These are phyloP conservation scores for Eupsittula cactorum DNA, from an alignment of 2,113 vertebrate species.

Conservation along the genomic window DNA sequence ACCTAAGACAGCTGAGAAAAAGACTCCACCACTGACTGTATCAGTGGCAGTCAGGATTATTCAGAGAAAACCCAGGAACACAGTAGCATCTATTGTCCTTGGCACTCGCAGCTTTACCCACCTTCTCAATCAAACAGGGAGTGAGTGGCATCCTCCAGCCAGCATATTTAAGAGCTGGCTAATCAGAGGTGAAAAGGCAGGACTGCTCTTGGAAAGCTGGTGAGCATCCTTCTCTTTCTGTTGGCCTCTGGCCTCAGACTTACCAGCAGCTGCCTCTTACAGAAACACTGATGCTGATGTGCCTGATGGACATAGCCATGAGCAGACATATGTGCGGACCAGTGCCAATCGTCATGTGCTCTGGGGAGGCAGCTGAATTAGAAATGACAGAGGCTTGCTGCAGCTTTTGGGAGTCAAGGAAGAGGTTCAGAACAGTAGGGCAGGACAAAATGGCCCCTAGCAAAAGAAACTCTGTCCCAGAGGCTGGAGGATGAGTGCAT, in stretches of 20 bases:
- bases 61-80: background rate
- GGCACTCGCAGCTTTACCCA: background rate
- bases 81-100: background rate
- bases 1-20: background rate
- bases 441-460: background rate
- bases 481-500: background rate
- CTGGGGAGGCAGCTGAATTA: background rate
- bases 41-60: background rate
- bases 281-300: background rate
- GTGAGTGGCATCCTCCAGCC: background rate
- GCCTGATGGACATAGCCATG: background rate
- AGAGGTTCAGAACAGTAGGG: background rate
- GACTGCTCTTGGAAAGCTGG: background rate
- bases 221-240: background rate
- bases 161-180: background rate
- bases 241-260: background rate
- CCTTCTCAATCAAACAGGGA: background rate
- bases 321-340: background rate
- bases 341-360: background rate
- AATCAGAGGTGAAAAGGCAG: conserved; percentile 11
- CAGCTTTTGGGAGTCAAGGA: background rate
- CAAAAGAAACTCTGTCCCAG: background rate
- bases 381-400: background rate
- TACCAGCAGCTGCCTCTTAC: background rate
- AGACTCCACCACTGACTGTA: background rate